Conservation (phyloP, 1,140 invertebrate genomes). For the Cyclargus thomasi region DNA sequence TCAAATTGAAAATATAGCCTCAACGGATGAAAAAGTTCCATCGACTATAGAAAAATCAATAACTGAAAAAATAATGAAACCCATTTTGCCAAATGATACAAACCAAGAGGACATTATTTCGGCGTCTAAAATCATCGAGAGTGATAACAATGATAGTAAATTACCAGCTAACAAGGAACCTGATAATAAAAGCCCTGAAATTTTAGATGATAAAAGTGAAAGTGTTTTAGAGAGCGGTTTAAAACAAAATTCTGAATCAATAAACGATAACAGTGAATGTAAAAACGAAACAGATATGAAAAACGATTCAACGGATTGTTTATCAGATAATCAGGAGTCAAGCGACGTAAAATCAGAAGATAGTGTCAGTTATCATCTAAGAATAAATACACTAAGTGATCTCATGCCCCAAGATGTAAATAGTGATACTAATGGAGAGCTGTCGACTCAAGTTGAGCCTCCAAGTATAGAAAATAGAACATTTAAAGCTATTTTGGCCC, state of each 20-base stretch:
- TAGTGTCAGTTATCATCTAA: constrained; percentile 64
- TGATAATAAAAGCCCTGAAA: background rate
- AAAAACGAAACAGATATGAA: background rate
- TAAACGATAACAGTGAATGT: background rate
- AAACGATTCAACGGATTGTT: background rate
- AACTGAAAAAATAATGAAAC: background rate
- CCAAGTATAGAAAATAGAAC: constrained; percentile 26
- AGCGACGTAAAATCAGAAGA: constrained; percentile 37
- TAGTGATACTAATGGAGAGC: constrained; percentile 25
- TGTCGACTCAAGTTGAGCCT: constrained; percentile 20
- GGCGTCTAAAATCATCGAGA: background rate
- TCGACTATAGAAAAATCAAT: constrained; percentile 19
- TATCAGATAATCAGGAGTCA: constrained; percentile 17
- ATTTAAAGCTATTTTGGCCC: constrained; percentile 48
- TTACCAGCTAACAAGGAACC: background rate
- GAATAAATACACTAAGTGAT: constrained; percentile 55
- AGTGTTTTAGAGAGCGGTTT: background rate
- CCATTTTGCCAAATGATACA: background rate
- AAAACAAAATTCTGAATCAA: background rate
- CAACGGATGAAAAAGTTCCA: background rate
- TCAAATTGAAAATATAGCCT: background rate
- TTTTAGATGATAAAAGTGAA: background rate
- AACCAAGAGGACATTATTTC: background rate
- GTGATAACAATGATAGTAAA: background rate
- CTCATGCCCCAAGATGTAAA: constrained; percentile 27